phyloP scores from a whole-genome alignment of 2,888 invertebrate genomes.

The Uloborus plumipes region DNA sequence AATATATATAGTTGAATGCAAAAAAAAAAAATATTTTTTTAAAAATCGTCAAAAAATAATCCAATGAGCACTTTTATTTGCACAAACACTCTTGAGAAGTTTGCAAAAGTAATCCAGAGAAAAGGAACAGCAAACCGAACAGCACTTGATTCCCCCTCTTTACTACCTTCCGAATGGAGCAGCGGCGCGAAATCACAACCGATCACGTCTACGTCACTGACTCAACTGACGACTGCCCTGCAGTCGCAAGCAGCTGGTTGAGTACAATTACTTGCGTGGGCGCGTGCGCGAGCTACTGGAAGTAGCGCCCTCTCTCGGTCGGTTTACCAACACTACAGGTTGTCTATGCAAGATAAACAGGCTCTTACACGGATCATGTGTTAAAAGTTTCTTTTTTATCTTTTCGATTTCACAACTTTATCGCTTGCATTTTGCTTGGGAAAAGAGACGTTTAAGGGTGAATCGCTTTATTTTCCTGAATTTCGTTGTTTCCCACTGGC shows the following conservation, averaged over 20 bases:
- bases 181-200: conserved; percentile 18
- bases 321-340: conserved; percentile 33
- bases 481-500: too few species aligned
- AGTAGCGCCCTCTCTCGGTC: conserved; percentile 38
- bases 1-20: not conserved
- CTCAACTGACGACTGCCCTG: conserved; percentile 45
- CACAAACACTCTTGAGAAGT: too few species aligned
- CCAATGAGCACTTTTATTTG: conserved; percentile 32
- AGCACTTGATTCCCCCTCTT: conserved; percentile 13
- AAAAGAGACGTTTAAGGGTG: too few species aligned
- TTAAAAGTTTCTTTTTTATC: too few species aligned
- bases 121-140: conserved; percentile 35
- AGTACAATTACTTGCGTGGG: conserved; percentile 60
- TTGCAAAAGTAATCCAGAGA: not conserved
- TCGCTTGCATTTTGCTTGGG: too few species aligned
- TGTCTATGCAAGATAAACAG: not conserved
- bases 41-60: conserved; percentile 23
- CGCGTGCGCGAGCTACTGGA: conserved; percentile 56
- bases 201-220: conserved; percentile 42
- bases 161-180: not conserved
- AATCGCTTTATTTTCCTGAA: too few species aligned
- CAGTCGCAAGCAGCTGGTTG: conserved; percentile 48
- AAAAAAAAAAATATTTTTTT: conserved; percentile 14
- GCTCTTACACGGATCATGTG: too few species aligned
- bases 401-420: too few species aligned